These are phyloP conservation scores for Chrysina gloriosa DNA, from an alignment of 2,888 invertebrate genomes.

Conservation along the genomic window DNA sequence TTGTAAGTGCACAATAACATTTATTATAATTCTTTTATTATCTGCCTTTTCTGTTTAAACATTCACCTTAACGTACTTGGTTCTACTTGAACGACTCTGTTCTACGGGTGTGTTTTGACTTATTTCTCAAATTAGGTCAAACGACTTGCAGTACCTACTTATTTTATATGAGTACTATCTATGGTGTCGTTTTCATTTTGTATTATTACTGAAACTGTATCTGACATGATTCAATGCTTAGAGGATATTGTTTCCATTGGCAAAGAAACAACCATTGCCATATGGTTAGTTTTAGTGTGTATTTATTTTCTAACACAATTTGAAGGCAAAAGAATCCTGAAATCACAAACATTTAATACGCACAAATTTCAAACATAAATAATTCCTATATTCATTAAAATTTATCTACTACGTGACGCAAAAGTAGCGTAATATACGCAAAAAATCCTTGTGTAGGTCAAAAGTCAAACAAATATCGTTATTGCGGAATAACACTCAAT, in stretches of 20 bases:
- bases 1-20: constrained; percentile 50
- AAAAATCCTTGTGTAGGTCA: background rate
- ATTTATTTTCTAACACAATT: background rate
- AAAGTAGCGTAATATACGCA: background rate
- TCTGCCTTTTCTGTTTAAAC: background rate
- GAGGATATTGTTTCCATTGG: constrained; percentile 1
- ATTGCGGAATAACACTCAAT: constrained; percentile 1
- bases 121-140: constrained; percentile 44
- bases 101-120: constrained; percentile 28
- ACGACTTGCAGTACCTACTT: constrained; percentile 36
- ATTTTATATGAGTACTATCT: constrained; percentile 17
- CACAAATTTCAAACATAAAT: too few species aligned
- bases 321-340: too few species aligned
- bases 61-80: background rate
- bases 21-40: constrained; percentile 25
- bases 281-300: background rate
- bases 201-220: constrained; percentile 21
- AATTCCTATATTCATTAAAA: background rate
- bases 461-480: background rate
- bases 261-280: background rate
- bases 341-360: too few species aligned
- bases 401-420: background rate
- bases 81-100: background rate
- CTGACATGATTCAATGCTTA: constrained; percentile 19
- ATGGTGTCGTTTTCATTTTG: constrained; percentile 26